A percentile compares a stretch with the other conserved stretches of the same genome.
Evolutionary conservation across 2,888 invertebrate species (phyloP).

Genomic region (Pristionchus exspectatus): DNA sequence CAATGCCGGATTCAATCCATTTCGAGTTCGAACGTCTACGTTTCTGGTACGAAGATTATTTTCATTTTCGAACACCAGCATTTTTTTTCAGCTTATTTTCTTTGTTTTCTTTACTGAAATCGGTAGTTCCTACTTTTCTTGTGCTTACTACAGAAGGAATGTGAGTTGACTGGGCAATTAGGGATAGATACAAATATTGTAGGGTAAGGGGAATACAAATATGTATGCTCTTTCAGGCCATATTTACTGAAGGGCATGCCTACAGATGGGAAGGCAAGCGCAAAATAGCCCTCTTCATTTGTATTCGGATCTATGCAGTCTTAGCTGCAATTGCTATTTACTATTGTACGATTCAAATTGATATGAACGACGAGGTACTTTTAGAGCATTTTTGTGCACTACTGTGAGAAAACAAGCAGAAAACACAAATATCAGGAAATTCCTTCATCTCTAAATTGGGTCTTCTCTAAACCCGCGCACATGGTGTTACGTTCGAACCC

Average conservation of each 20-base stretch:
- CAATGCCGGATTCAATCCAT: constrained; percentile 15
- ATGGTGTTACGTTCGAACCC: not conserved
- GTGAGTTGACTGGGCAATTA: not conserved
- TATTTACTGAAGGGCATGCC: not conserved
- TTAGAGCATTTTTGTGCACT: not conserved
- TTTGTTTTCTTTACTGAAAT: constrained; percentile 8
- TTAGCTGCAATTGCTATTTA: not conserved
- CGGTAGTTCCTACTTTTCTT: constrained; percentile 6
- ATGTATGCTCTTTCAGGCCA: not conserved
- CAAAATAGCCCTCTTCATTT: not conserved
- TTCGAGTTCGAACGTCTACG: not conserved
- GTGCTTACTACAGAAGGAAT: not conserved
- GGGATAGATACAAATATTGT: not conserved
- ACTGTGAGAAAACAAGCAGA: not conserved
- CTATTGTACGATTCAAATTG: not conserved
- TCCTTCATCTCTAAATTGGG: not conserved
- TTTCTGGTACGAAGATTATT: not conserved
- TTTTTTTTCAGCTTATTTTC: not conserved
- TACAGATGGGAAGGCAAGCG: not conserved
- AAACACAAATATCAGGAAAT: not conserved
- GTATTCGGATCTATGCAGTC: not conserved
- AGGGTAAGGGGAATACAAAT: not conserved
- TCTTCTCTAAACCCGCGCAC: not conserved
- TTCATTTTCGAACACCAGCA: not conserved
- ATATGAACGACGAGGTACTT: not conserved